Evolutionary conservation across 2,113 vertebrate genomes (phyloP).

Genomic region (Macrotis lagotis): DNA sequence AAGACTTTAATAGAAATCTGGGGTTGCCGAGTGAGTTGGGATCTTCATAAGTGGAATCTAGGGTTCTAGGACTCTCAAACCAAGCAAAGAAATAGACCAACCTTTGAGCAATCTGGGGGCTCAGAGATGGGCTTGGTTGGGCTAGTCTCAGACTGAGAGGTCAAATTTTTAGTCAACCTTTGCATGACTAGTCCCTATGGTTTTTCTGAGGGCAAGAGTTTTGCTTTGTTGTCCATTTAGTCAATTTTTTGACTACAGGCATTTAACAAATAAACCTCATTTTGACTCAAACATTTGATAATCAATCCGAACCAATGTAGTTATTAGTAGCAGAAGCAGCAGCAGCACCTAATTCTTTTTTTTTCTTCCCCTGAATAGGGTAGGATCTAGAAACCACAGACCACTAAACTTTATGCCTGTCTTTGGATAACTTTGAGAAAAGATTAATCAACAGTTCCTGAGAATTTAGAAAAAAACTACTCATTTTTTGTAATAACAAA

Average conservation of each 20-base stretch:
- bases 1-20: neutral
- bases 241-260: neutral
- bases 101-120: constrained; percentile 14
- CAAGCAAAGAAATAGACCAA: constrained; percentile 5
- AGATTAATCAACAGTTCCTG: neutral
- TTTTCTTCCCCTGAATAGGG: neutral
- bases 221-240: neutral
- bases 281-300: neutral
- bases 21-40: neutral
- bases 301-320: neutral
- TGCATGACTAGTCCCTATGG: neutral
- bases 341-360: neutral
- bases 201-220: neutral
- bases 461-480: neutral
- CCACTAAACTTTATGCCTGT: neutral
- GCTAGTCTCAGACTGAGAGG: neutral
- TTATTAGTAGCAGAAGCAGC: neutral
- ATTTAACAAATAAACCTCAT: neutral
- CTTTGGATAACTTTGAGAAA: neutral
- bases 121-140: neutral
- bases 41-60: neutral
- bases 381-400: neutral
- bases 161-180: neutral
- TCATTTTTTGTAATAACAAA: neutral
- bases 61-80: neutral